Evolutionary conservation across 2,888 invertebrate genomes (phyloP).

Genomic region (Himalopsyche japonica): DNA sequence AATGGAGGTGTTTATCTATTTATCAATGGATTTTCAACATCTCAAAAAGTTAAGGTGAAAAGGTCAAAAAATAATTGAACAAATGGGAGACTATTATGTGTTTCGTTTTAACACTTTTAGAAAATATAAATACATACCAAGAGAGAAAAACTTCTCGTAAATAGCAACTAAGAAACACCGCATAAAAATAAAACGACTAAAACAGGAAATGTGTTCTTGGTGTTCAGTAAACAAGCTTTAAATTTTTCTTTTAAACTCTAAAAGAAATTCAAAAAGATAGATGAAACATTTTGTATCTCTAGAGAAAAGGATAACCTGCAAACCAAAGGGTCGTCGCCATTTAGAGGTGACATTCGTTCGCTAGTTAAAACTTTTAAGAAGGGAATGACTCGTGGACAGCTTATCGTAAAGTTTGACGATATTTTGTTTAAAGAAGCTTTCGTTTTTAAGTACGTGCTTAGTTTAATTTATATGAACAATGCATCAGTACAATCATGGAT

Average conservation of each 20-base stretch:
- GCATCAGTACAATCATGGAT: no score
- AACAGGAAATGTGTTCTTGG: neutral
- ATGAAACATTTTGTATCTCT: neutral
- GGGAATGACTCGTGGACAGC: neutral
- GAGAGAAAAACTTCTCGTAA: no score
- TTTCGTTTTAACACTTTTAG: no score
- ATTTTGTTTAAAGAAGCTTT: neutral
- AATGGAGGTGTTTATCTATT: no score
- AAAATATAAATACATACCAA: no score
- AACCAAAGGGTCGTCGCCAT: neutral
- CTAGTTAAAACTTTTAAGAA: neutral
- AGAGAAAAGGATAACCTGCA: neutral
- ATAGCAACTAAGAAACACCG: neutral
- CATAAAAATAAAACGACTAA: neutral
- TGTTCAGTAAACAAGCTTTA: neutral
- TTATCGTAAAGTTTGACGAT: neutral
- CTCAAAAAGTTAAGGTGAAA: no score
- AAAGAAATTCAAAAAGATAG: neutral
- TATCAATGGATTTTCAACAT: no score
- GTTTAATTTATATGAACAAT: neutral
- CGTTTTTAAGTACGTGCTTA: neutral
- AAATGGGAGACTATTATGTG: no score
- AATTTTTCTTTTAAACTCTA: neutral
- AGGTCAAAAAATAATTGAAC: no score
- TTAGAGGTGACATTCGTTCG: neutral